Base-by-base conservation (phyloP, 2,888 invertebrate species). In the Lymantria monacha region DNA sequence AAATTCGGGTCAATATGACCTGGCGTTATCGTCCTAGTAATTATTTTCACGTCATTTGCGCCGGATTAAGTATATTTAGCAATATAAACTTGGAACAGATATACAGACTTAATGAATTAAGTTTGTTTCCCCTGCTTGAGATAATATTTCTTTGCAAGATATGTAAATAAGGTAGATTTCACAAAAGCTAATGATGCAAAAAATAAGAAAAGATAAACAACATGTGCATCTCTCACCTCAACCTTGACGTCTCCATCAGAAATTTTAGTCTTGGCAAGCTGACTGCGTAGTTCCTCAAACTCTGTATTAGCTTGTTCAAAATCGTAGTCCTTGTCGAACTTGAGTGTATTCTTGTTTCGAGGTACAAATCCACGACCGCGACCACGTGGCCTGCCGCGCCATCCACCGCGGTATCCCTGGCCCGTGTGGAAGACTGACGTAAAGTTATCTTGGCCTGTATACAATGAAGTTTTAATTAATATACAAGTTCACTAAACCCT, bases 251-350 rank as follows among this genome's bases (percentile, higher is more conserved):
- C 87, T n/a, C 88, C 92, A 43, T 93, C 94, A 55, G 93, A 92
- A 67, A 96, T 94, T 90, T 97, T 97, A 44, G 95, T 92, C 91
- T 97, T 97, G 52, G 96, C 94, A 56, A 99, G 92, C 80, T 98
- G 96, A 72, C 92, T 95, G 70, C 95, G 95, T 53, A 99, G 92
- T 83, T 98, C 97, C 76, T 98, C 97, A 85, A 99, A 99, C 88
- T 99, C 96, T 40, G 97, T 98, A 85, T 99, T 99, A 53, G 99
- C 98, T 84, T 98, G 97, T 87, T 99, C 99, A 82, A 99, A 99
- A 87, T 99, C 99, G 79, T 98, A 99, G 79, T 99, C 99, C 69
- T 96, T 96, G 65, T 98, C 98, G 85, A 98, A 99, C 85, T 98
- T 98, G 63, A 98, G 93, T 11, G 94, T 94, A 72, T 94, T 95